Evolutionary conservation across 2,888 invertebrate species (phyloP), one percentile per base, ranked within the genome.

Genomic region (Alentia gelatinosa): DNA sequence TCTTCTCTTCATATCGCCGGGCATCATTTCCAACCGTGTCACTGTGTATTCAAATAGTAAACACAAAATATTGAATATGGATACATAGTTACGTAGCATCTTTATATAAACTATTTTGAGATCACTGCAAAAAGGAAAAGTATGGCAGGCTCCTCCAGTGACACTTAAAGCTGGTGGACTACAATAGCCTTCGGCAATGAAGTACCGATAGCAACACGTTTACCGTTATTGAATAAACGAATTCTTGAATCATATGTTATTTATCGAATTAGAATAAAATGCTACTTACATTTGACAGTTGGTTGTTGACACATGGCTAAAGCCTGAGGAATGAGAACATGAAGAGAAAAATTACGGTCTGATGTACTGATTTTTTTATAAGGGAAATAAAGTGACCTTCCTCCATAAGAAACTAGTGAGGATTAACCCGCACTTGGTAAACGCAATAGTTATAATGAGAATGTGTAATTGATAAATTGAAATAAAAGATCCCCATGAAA

Each of bases 11-110:
- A 47, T 12, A 35, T 86, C 86, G 5, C 47, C 86, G 0, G 79
- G 90, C 39, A 83, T 50, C 47, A 74, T 74, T 35, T 90, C 90
- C n/a, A 90, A 35, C 5, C 90, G 74, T 19, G 90, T 90, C 83
- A 90, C 90, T 90, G 79, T 33, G 50, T 50, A 19, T 40, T 19
- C 4, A 90, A 79, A 79, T 86, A 9, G 40, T 15, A 12, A n/a
- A 26, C 26, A n/a, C n/a, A 12, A 26, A 15, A 74, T 74, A 33
- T 74, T 33, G 33, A 30, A 74, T 26, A 30, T 74, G 47, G 19
- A 47, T 47, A 47, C 47, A 47, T 47, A 47, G 47, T 12, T 47
- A 47, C 47, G 19, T 47, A 47, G 9, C 9, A 47, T 19, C 47
- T 9, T 47, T 47, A n/a, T n/a, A n/a, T n/a, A n/a, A n/a, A n/a